A percentile compares a stretch with the other conserved stretches of the same genome.
phyloP scores from a whole-genome alignment of 2,113 vertebrate species.

The Eleginops maclovinus region DNA sequence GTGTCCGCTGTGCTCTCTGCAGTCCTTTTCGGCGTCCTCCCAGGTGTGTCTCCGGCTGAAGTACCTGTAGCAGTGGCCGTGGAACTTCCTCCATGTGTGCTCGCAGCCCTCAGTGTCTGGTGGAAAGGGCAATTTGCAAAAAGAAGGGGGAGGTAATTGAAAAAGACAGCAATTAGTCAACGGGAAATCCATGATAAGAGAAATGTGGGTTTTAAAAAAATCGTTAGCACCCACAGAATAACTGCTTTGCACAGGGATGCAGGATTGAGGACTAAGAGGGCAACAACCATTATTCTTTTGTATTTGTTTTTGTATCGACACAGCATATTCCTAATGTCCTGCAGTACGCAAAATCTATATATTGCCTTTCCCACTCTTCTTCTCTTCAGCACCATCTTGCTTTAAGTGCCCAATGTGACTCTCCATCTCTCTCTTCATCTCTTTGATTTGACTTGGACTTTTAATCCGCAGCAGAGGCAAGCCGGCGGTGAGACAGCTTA shows the following conservation, averaged over 20 bases:
- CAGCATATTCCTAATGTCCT: slow-evolving; percentile 7
- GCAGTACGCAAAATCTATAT: slow-evolving; percentile 16
- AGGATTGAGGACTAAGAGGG: slow-evolving; percentile 6
- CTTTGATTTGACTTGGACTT: slow-evolving; percentile 56
- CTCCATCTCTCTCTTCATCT: slow-evolving; percentile 18
- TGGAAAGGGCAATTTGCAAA: background rate
- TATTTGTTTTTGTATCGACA: slow-evolving; percentile 13
- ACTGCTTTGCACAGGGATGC: background rate
- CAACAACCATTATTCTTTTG: slow-evolving; percentile 21
- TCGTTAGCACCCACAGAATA: slow-evolving; percentile 12
- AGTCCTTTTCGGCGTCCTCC: slow-evolving; percentile 94
- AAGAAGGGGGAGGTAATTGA: background rate
- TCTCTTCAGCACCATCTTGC: background rate
- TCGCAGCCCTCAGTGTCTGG: slow-evolving; percentile 94
- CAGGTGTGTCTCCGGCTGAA: slow-evolving; percentile 91
- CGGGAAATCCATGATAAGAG: slow-evolving; percentile 29
- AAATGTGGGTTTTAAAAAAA: background rate
- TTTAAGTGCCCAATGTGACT: slow-evolving; percentile 20
- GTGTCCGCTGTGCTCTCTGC: slow-evolving; percentile 89
- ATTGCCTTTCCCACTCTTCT: background rate
- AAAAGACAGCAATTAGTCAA: slow-evolving; percentile 26
- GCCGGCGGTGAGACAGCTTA: slow-evolving; percentile 70
- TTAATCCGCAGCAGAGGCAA: slow-evolving; percentile 71
- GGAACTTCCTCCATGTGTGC: slow-evolving; percentile 94
- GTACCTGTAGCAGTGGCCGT: slow-evolving; percentile 93